A percentile compares a stretch with the other conserved stretches of the same genome.
Conservation (phyloP, 2,888 invertebrate species). For the Stegophylla sp. region DNA sequence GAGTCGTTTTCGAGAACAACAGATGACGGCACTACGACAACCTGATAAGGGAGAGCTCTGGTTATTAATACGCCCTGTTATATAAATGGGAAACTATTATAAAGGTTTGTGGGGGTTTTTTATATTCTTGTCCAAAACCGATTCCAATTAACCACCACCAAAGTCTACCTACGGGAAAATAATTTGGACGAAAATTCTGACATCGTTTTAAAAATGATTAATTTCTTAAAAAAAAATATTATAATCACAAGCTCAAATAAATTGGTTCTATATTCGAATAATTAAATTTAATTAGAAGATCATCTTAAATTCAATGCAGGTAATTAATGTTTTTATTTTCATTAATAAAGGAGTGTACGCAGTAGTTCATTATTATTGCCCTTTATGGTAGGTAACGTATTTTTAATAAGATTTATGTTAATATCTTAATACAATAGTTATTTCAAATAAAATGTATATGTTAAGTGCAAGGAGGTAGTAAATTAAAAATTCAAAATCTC, state of each 20-base stretch:
- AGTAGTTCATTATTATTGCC: neutral
- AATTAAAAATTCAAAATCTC: too few species aligned
- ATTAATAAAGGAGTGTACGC: neutral
- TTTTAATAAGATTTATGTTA: too few species aligned
- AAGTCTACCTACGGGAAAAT: conserved; percentile 40
- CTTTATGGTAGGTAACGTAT: too few species aligned
- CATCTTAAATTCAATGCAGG: neutral
- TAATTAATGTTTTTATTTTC: neutral
- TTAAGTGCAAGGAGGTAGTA: too few species aligned
- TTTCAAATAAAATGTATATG: too few species aligned
- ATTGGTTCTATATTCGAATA: conserved; percentile 1
- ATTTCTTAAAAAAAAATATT: conserved; percentile 12
- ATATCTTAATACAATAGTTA: too few species aligned
- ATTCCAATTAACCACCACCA: conserved; percentile 53
- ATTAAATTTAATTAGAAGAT: neutral
- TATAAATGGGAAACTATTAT: conserved; percentile 55
- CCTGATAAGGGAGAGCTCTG: conserved; percentile 53
- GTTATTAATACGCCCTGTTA: conserved; percentile 57
- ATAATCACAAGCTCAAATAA: neutral
- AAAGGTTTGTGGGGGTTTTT: conserved; percentile 53
- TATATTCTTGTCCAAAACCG: conserved; percentile 40
- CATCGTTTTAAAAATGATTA: conserved; percentile 43
- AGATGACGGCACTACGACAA: conserved; percentile 58
- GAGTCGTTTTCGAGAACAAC: conserved; percentile 56
- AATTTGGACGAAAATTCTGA: conserved; percentile 37